phyloP scores from a whole-genome alignment of 2,888 invertebrate species.

The Yponomeuta malinellus region DNA sequence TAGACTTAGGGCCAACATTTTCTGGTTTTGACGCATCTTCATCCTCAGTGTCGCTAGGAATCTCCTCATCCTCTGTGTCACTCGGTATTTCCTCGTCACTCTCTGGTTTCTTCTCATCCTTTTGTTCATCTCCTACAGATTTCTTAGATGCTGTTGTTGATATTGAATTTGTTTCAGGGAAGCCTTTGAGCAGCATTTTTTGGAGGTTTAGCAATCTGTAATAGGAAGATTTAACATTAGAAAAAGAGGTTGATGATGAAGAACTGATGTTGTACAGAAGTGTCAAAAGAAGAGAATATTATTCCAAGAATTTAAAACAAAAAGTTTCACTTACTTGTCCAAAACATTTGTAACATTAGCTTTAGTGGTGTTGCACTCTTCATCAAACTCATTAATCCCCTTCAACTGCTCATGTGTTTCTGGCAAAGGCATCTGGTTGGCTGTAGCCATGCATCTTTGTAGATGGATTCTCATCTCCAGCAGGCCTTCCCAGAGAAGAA shows the following conservation, averaged over 20 bases:
- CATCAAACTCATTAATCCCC: slow-evolving; percentile 66
- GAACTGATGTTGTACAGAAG: too few relatives aligned
- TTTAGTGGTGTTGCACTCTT: slow-evolving; percentile 68
- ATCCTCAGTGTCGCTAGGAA: slow-evolving; percentile 76
- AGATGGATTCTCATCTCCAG: slow-evolving; percentile 91
- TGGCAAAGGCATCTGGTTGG: slow-evolving; percentile 86
- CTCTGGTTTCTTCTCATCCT: slow-evolving; percentile 33
- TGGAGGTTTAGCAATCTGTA: slow-evolving; percentile 60
- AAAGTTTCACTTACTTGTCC: slow-evolving; percentile 68
- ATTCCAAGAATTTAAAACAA: too few relatives aligned
- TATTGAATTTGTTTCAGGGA: slow-evolving; percentile 81
- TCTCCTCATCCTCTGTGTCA: slow-evolving; percentile 79
- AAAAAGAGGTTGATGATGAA: not conserved
- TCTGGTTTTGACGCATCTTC: slow-evolving; percentile 40
- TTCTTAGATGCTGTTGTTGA: slow-evolving; percentile 30
- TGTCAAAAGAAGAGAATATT: too few relatives aligned
- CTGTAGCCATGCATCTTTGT: slow-evolving; percentile 84
- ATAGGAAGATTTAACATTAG: slow-evolving; percentile 24
- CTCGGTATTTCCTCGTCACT: slow-evolving; percentile 64
- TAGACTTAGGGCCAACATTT: slow-evolving; percentile 24
- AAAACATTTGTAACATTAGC: slow-evolving; percentile 76
- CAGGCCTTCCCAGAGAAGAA: slow-evolving; percentile 88
- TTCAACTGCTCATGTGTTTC: slow-evolving; percentile 67
- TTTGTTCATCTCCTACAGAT: slow-evolving; percentile 31
- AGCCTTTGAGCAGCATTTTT: slow-evolving; percentile 73